A percentile compares a stretch with the other conserved stretches of the same genome.
Evolutionary conservation across 2,113 vertebrate genomes (phyloP).

Genomic region (Entomyzon cyanotis): DNA sequence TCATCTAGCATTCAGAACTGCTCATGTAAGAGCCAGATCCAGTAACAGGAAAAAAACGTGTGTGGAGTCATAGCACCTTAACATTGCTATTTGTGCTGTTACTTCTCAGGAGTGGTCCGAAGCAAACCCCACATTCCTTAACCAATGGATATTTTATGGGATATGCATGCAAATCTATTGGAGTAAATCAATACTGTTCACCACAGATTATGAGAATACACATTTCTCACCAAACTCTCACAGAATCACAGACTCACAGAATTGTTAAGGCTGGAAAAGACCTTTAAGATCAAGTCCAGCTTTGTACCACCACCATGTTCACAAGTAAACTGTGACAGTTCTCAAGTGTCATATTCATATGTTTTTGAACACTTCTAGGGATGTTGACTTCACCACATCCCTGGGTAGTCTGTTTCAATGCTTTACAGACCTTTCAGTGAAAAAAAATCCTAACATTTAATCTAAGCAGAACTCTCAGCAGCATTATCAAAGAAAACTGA

Average conservation of each 20-base stretch:
- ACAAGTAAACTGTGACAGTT: rapidly evolving
- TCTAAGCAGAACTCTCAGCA: not conserved
- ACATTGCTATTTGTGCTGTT: not conserved
- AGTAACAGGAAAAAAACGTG: rapidly evolving
- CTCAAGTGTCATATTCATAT: not conserved
- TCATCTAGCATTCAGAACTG: not conserved
- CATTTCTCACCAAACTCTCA: not conserved
- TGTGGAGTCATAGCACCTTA: not conserved
- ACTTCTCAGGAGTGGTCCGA: not conserved
- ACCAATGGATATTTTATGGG: not conserved
- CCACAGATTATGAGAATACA: not conserved
- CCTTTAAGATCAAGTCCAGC: not conserved
- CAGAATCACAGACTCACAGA: not conserved
- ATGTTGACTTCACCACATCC: not conserved
- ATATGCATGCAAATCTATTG: not conserved
- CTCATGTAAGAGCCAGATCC: not conserved
- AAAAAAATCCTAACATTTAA: not conserved
- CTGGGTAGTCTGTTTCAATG: not conserved
- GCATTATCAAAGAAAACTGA: not conserved
- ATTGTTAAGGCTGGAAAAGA: not conserved
- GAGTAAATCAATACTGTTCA: not conserved
- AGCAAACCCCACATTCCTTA: not conserved
- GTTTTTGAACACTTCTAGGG: not conserved
- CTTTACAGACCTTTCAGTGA: not conserved
- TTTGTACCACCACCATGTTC: rapidly evolving